Percentiles rank a stretch among this genome's conserved stretches.
Evolutionary conservation across 1,140 invertebrate species (phyloP).

Genomic region (Trigoniulus corallinus): DNA sequence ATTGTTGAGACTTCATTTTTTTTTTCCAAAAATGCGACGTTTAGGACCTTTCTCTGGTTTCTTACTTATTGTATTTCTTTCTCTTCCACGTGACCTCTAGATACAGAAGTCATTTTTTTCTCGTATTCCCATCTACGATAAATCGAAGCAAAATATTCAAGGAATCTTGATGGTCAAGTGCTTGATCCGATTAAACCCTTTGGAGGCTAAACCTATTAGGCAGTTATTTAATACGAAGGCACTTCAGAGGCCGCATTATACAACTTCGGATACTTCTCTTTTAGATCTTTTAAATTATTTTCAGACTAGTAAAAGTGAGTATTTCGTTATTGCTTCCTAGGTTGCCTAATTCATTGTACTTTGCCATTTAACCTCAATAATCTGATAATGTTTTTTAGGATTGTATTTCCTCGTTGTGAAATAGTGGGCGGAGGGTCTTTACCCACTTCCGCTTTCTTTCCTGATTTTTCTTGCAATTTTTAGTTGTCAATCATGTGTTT

Average conservation of each 20-base stretch:
- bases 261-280: conserved; percentile 17
- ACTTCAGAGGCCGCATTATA: conserved; percentile 12
- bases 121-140: conserved; percentile 21
- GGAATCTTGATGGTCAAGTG: conserved; percentile 20
- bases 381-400: no score
- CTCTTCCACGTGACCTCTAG: conserved; percentile 11
- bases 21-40: neutral
- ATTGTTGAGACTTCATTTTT: neutral
- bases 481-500: no score
- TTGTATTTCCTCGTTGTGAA: no score
- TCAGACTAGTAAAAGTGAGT: conserved; percentile 23
- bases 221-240: conserved; percentile 13
- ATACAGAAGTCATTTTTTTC: conserved; percentile 18
- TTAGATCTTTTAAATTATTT: conserved; percentile 23
- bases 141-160: conserved; percentile 15
- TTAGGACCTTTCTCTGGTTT: neutral
- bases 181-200: conserved; percentile 18
- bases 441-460: no score
- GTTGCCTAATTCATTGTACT: no score
- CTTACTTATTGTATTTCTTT: neutral
- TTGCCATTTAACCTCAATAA: no score
- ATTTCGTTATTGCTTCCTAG: neutral
- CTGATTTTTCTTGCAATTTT: no score
- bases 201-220: conserved; percentile 16
- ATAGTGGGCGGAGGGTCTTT: no score